These are phyloP conservation scores for Ommatoiulus sabulosus DNA, from an alignment of 2,888 invertebrate species.

Conservation along the genomic window DNA sequence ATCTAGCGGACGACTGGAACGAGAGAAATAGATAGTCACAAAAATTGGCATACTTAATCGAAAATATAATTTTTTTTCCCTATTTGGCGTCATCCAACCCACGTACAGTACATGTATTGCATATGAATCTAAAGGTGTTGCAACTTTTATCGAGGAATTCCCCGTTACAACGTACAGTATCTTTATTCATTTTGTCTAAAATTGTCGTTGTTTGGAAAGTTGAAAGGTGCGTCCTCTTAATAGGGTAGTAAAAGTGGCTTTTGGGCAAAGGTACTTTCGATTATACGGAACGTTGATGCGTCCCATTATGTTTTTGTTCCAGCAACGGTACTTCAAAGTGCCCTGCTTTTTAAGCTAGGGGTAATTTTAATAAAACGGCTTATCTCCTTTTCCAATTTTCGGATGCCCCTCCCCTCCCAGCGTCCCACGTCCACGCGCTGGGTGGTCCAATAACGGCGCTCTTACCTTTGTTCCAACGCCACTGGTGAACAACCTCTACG, in stretches of 20 bases:
- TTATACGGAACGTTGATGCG: background rate
- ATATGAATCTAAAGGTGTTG: no score
- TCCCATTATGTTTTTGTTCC: background rate
- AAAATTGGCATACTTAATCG: no score
- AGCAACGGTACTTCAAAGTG: conserved; percentile 7
- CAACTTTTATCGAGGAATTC: background rate
- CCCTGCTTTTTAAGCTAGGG: conserved; percentile 1
- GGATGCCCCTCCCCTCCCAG: background rate
- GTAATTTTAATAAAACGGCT: conserved; percentile 18
- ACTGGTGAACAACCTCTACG: background rate
- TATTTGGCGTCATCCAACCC: no score
- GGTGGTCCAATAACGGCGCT: background rate
- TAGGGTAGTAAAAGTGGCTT: background rate
- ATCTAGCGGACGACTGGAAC: no score
- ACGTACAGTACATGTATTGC: no score
- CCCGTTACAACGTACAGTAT: background rate
- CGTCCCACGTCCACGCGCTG: conserved; percentile 1
- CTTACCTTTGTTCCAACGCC: background rate
- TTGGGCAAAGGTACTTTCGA: background rate
- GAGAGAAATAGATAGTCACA: no score
- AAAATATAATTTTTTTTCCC: no score
- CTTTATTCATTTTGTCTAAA: no score
- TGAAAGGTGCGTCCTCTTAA: no score
- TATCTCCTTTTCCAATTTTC: conserved; percentile 22
- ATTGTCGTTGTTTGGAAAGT: no score